Evolutionary conservation across 2,797 vertebrate genomes (phyloP).

Genomic region (Erpetoichthys calabaricus): DNA sequence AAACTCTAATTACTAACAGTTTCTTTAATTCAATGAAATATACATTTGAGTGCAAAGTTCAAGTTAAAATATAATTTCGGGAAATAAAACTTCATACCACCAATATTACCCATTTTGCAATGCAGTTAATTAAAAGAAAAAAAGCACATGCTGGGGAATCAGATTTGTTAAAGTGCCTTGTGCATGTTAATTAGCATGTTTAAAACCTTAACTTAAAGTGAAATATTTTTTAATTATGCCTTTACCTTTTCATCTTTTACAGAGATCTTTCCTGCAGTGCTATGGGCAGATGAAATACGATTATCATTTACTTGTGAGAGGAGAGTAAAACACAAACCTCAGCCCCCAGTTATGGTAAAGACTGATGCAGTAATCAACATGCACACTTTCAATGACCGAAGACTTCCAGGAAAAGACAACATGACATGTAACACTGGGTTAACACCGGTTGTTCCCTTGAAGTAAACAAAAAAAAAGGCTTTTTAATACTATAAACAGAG

Average conservation of each 20-base stretch:
- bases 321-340: constrained; percentile 83
- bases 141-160: no score
- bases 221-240: not conserved
- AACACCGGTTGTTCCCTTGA: constrained; percentile 59
- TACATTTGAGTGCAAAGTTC: no score
- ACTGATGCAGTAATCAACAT: constrained; percentile 95
- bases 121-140: no score
- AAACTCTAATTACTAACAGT: no score
- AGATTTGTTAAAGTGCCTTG: no score
- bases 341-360: constrained; percentile 68
- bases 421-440: constrained; percentile 80
- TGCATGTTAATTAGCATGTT: no score
- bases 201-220: no score
- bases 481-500: not conserved
- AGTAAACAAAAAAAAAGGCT: constrained; percentile 15
- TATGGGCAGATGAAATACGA: constrained; percentile 87
- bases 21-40: no score
- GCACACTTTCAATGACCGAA: constrained; percentile 93
- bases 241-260: constrained; percentile 39
- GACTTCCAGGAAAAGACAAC: constrained; percentile 93
- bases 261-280: constrained; percentile 98
- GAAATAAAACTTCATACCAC: no score
- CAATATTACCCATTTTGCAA: no score
- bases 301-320: constrained; percentile 94
- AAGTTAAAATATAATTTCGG: no score